These are phyloP conservation scores for Misgurnus mizolepis DNA, from an alignment of 2,113 vertebrate genomes.

Conservation along the genomic window DNA sequence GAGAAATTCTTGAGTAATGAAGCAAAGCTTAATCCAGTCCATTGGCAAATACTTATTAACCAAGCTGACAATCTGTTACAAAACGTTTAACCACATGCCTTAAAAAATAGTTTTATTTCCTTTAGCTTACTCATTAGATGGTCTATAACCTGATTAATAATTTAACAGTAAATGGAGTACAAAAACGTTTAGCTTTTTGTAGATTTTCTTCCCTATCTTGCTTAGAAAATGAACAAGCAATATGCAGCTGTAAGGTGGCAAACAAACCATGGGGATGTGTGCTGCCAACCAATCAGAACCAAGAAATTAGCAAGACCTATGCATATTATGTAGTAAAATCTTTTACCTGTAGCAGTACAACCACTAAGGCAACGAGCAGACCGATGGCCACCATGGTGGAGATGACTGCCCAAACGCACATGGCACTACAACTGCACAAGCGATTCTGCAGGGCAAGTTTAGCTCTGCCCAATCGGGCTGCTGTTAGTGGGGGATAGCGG, in stretches of 20 bases:
- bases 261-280: neutral
- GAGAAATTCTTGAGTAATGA: neutral
- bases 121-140: too few species aligned
- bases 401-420: slow-evolving; percentile 66
- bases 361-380: slow-evolving; percentile 65
- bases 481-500: slow-evolving; percentile 75
- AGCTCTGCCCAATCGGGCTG: slow-evolving; percentile 71
- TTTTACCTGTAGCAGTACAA: slow-evolving; percentile 71
- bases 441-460: slow-evolving; percentile 74
- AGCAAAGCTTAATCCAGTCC: neutral
- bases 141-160: too few species aligned
- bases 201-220: too few species aligned
- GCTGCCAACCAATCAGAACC: neutral
- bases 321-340: neutral
- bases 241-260: neutral
- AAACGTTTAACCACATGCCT: neutral
- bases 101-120: neutral
- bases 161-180: too few species aligned
- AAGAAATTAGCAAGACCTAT: neutral
- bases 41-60: slow-evolving; percentile 6
- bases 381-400: slow-evolving; percentile 68
- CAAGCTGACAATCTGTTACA: neutral
- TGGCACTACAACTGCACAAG: slow-evolving; percentile 65
- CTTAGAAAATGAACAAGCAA: too few species aligned
- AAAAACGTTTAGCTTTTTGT: too few species aligned